A percentile compares a stretch with the other conserved stretches of the same genome.
Evolutionary conservation across 2,888 invertebrate genomes (phyloP).

Genomic region (Drosophila affinis): DNA sequence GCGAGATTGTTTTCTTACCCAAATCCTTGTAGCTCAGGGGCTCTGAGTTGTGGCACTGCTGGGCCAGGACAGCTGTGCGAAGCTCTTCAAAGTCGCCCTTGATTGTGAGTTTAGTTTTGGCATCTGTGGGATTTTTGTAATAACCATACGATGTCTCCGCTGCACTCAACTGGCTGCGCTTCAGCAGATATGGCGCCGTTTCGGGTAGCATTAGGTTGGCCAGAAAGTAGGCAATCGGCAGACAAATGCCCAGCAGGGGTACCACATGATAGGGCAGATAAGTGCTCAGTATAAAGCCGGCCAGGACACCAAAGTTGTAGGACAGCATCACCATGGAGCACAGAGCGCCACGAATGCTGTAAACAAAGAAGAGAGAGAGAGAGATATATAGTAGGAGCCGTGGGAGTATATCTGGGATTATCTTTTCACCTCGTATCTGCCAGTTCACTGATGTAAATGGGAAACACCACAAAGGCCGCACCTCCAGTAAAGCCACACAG

Average conservation of each 20-base stretch:
- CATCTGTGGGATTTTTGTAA: constrained; percentile 64
- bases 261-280: constrained; percentile 75
- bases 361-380: background rate
- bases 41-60: constrained; percentile 16
- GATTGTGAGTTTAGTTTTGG: constrained; percentile 2
- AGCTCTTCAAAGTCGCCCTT: constrained; percentile 66
- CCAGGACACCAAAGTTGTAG: constrained; percentile 75
- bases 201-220: constrained; percentile 73
- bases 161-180: constrained; percentile 46
- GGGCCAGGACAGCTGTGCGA: constrained; percentile 53
- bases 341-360: constrained; percentile 79
- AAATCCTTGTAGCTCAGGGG: constrained; percentile 63
- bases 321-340: constrained; percentile 77
- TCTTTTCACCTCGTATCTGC: constrained; percentile 72
- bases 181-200: constrained; percentile 76
- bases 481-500: constrained; percentile 81
- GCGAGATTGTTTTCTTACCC: constrained; percentile 61
- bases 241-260: constrained; percentile 69
- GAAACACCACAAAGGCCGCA: constrained; percentile 73
- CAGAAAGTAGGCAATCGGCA: constrained; percentile 71
- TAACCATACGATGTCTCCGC: constrained; percentile 77
- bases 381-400: background rate
- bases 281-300: constrained; percentile 74
- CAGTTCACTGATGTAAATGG: constrained; percentile 81
- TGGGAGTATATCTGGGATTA: too few species aligned